phyloP scores from a whole-genome alignment of 2,888 invertebrate genomes.

The Lycia hirtaria region DNA sequence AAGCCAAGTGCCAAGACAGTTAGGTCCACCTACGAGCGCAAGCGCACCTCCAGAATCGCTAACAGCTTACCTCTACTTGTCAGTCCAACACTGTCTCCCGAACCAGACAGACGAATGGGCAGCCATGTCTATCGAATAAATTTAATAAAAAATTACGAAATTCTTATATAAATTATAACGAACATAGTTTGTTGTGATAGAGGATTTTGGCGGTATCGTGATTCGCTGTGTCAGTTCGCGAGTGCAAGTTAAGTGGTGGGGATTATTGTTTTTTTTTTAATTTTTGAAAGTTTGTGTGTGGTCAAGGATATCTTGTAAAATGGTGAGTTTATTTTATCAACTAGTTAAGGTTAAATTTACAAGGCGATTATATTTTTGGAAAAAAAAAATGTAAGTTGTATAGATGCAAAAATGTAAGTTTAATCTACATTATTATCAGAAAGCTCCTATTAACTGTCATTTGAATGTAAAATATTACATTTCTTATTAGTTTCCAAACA shows the following conservation, averaged over 20 bases:
- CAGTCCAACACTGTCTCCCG: constrained; percentile 81
- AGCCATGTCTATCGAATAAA: constrained; percentile 49
- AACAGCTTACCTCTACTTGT: constrained; percentile 65
- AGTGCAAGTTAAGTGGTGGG: constrained; percentile 58
- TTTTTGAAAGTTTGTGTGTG: constrained; percentile 48
- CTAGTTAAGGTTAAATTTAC: background rate
- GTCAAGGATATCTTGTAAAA: constrained; percentile 62
- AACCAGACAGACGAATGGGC: constrained; percentile 75
- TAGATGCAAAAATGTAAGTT: too few relatives aligned
- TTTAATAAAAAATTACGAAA: constrained; percentile 22
- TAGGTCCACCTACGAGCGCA: constrained; percentile 66
- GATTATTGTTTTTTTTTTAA: constrained; percentile 42
- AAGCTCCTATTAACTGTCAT: background rate
- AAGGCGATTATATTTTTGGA: background rate
- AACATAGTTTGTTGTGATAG: constrained; percentile 51
- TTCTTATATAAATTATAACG: constrained; percentile 34
- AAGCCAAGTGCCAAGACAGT: constrained; percentile 77
- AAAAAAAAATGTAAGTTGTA: background rate
- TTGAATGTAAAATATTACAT: background rate
- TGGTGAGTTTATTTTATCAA: constrained; percentile 64
- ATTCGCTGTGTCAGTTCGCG: constrained; percentile 25
- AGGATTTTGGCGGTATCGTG: constrained; percentile 47
- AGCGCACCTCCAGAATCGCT: constrained; percentile 72
- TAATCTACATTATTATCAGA: background rate
- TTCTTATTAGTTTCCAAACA: background rate